A percentile compares a stretch with the other conserved stretches of the same genome.
phyloP scores from a whole-genome alignment of 2,888 invertebrate species.

The Hermaeophaga mercurialis region DNA sequence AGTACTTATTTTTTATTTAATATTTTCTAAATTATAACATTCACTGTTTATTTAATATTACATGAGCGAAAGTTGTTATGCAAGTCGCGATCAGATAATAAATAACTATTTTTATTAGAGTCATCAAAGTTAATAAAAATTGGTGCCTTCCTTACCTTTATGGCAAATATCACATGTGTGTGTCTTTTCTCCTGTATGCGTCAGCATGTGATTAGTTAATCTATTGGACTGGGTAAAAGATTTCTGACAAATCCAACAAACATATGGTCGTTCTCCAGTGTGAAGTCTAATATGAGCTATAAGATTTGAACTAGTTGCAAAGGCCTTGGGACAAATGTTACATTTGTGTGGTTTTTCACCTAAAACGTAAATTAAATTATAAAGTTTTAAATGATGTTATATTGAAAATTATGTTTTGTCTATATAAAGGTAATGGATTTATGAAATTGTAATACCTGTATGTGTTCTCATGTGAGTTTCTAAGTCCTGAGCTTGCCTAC shows the following conservation, averaged over 20 bases:
- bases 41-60: no score
- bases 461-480: constrained; percentile 60
- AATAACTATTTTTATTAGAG: no score
- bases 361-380: no score
- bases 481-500: constrained; percentile 58
- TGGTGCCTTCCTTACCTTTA: constrained; percentile 50
- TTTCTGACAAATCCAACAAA: constrained; percentile 57
- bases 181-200: constrained; percentile 58
- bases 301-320: constrained; percentile 59
- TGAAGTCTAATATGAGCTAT: constrained; percentile 58
- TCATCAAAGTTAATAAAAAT: not conserved
- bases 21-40: no score
- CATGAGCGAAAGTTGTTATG: no score
- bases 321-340: constrained; percentile 56
- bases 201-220: constrained; percentile 58
- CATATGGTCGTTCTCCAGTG: constrained; percentile 58
- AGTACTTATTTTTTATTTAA: no score
- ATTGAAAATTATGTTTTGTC: not conserved
- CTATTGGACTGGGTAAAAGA: constrained; percentile 59
- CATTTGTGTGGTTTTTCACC: constrained; percentile 59
- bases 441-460: constrained; percentile 49
- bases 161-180: constrained; percentile 58
- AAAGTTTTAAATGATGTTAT: not conserved
- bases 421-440: not conserved
- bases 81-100: no score